Base-by-base conservation (phyloP, 2,797 vertebrate genomes). In the Trematomus bernacchii region DNA sequence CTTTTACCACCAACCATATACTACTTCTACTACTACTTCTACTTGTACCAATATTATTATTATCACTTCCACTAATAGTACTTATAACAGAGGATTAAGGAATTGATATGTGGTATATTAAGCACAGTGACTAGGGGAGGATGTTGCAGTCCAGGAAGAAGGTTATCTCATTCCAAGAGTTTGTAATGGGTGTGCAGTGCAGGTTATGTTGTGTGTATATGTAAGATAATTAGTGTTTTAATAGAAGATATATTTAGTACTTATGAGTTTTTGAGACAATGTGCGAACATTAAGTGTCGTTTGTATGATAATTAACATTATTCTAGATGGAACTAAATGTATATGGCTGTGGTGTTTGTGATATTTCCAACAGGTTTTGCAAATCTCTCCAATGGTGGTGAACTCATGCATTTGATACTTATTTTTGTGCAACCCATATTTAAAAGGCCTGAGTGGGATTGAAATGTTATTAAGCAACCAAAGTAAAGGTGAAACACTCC, bases 51-150 rank as follows among this genome's bases (percentile, higher is more conserved):
- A 19, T 52, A 12, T 11, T 18, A 58, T 16, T 4, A 37, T 37
- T 8, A 14, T n/a, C 5, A 43, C 37, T 3, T 42, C 0, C 11
- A 19, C 1, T 6, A n/a, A 33, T 18, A 13, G 30, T 27, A 2
- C 13, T 55, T 27, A 18, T 33, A 9, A 16, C 30, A 55, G 30
- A 30, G 14, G 15, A 30, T 37, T 37, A 37, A 37, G 33, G 6
- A 37, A 6, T 37, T 15, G 37, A 47, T 55, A 43, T 19, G 57
- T 73, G 42, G 40, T 61, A 59, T 47, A 12, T 33, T 59, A 50
- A 42, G 12, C 68, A 71, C 19, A 71, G 27, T 18, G 44, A 27
- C 21, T 16, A 6, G 7, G 11, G 6, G 33, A 16, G 33, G 33
- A 71, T 61, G 40, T 19, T 21, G 58, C 68, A 46, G 48, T 47